phyloP scores from a whole-genome alignment of 2,888 invertebrate species.

The Ischnura elegans region DNA sequence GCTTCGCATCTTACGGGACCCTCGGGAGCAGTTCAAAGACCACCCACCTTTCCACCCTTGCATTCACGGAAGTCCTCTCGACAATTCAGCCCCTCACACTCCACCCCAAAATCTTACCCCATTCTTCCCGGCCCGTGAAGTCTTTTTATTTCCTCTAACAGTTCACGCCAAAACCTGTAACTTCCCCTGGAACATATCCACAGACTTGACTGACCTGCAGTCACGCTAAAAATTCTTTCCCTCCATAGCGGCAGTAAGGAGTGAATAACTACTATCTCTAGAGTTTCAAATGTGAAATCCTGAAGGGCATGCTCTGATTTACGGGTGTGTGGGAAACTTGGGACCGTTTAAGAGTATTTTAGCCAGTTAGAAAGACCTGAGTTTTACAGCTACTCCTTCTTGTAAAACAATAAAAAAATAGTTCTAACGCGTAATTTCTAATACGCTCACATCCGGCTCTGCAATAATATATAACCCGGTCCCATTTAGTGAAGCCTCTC shows the following conservation, averaged over 20 bases:
- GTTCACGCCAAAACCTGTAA: neutral
- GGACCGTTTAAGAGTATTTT: too few relatives aligned
- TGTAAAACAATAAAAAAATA: too few relatives aligned
- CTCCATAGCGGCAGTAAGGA: too few relatives aligned
- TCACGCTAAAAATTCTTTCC: neutral
- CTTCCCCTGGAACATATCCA: neutral
- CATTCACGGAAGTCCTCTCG: neutral
- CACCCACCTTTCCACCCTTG: neutral
- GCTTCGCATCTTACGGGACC: conserved; percentile 40
- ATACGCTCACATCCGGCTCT: too few relatives aligned
- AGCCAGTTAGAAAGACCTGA: too few relatives aligned
- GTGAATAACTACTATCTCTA: too few relatives aligned
- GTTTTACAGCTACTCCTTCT: too few relatives aligned
- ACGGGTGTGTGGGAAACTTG: neutral
- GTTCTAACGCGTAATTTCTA: too few relatives aligned
- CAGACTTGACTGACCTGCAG: neutral
- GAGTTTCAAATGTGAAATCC: too few relatives aligned
- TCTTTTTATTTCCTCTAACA: neutral
- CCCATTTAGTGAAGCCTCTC: too few relatives aligned
- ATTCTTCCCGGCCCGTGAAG: neutral
- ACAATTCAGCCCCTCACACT: neutral
- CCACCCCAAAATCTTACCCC: neutral
- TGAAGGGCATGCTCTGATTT: neutral
- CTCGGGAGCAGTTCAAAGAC: conserved; percentile 30
- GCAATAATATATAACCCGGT: too few relatives aligned